Evolutionary conservation across 2,888 invertebrate species (phyloP), one percentile per base, ranked within the genome.

Genomic region (Polydrusus pterygomalis): DNA sequence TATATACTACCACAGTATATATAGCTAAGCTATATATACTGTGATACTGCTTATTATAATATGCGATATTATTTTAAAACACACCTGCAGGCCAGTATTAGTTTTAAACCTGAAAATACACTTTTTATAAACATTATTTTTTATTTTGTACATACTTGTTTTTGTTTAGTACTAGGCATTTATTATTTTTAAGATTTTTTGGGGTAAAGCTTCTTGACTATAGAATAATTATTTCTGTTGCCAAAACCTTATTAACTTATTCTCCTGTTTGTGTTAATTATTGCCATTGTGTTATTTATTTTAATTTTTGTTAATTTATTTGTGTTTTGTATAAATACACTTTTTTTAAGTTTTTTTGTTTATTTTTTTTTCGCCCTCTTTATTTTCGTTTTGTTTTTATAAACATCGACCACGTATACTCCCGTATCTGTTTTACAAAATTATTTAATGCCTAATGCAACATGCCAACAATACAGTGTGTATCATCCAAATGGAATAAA

Each of bases 221-320:
- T 74, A 69, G 75, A 74, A 49, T n/a, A n/a, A n/a, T 34, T 34
- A 34, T 34, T 34, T 34, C 34, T 71, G 78, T 65, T 77, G 78
- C 74, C 74, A 70, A 54, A 74, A 77, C 78, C 78, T 79, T 74
- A 71, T 75, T 78, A 75, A 69, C 74, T 54, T 70, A 38, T 77
- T 79, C 77, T 75, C 78, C 77, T 80, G 80, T 80, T 81, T 82
- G 69, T 76, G 78, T 78, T 77, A 79, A 77, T 80, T 34, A 34
- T 34, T 34, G 34, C 8, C 43, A 79, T 80, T 77, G 78, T 67
- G 47, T 67, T 67, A 51, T 43, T 58, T 56, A 54, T 25, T 25
- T 69, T 54, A 20, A 49, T 38, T 49, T 34, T 15, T 54, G 51
- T 54, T 54, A 30, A 56, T 56, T 43, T 58, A 40, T 58, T 58